Evolutionary conservation across 2,113 vertebrate species (phyloP).

Genomic region (Chinchilla lanigera): DNA sequence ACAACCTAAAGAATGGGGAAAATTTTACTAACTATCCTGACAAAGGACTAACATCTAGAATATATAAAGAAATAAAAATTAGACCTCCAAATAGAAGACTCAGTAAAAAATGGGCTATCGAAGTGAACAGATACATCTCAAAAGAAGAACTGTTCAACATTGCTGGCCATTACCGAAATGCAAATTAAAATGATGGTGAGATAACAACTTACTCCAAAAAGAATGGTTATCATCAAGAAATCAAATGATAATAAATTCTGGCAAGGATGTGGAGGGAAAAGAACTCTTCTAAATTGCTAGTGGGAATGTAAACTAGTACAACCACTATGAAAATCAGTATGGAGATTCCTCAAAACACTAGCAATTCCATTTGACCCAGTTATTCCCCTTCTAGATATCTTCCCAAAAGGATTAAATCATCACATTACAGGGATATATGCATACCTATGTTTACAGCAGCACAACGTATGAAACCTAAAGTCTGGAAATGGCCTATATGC

Average conservation of each 20-base stretch:
- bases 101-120: not conserved
- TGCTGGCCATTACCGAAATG: not conserved
- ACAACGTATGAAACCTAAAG: not conserved
- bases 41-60: not conserved
- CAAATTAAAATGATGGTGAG: not conserved
- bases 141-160: not conserved
- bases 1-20: not conserved
- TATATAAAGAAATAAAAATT: not conserved
- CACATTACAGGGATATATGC: not conserved
- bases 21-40: not conserved
- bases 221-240: not conserved
- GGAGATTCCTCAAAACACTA: not conserved
- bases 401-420: not conserved
- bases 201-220: not conserved
- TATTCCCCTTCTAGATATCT: not conserved
- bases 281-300: too few species aligned
- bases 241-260: too few species aligned
- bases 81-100: not conserved
- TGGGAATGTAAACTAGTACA: too few species aligned
- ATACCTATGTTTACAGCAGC: too few species aligned
- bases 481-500: not conserved
- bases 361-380: not conserved
- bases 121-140: not conserved
- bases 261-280: too few species aligned
- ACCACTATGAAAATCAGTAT: not conserved